Evolutionary conservation across 2,113 vertebrate species (phyloP).

Genomic region (Pluvialis apricaria): DNA sequence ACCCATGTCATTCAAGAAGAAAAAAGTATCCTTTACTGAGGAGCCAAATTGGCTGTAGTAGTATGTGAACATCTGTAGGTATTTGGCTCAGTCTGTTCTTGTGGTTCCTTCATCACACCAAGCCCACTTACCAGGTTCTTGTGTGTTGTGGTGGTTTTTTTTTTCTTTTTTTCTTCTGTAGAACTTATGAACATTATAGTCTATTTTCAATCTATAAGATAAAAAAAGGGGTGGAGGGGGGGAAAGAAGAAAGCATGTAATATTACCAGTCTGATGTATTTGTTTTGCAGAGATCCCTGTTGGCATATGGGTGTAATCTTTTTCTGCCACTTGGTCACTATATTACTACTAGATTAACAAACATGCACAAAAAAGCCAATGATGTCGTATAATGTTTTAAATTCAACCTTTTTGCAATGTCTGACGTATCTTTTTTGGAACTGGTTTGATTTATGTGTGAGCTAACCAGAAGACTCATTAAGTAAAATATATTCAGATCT

Average conservation of each 20-base stretch:
- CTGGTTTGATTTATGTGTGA: neutral
- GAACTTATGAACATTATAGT: neutral
- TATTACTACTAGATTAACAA: neutral
- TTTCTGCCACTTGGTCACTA: neutral
- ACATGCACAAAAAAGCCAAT: accelerated
- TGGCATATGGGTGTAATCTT: neutral
- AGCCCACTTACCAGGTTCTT: neutral
- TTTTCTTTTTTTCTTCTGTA: neutral
- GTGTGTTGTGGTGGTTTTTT: neutral
- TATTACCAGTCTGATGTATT: neutral
- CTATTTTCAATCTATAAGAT: neutral
- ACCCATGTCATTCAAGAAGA: neutral
- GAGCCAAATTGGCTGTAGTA: neutral
- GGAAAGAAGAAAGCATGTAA: neutral
- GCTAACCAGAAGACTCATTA: neutral
- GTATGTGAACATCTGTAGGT: neutral
- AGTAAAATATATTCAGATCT: neutral
- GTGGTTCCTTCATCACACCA: neutral
- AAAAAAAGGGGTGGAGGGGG: neutral
- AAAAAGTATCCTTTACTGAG: neutral
- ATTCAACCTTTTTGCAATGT: neutral
- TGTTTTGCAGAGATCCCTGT: neutral
- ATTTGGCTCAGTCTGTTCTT: neutral
- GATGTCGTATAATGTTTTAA: neutral
- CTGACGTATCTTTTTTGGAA: neutral